Evolutionary conservation across 2,113 vertebrate genomes (phyloP).

Genomic region (Pseudorasbora parva): DNA sequence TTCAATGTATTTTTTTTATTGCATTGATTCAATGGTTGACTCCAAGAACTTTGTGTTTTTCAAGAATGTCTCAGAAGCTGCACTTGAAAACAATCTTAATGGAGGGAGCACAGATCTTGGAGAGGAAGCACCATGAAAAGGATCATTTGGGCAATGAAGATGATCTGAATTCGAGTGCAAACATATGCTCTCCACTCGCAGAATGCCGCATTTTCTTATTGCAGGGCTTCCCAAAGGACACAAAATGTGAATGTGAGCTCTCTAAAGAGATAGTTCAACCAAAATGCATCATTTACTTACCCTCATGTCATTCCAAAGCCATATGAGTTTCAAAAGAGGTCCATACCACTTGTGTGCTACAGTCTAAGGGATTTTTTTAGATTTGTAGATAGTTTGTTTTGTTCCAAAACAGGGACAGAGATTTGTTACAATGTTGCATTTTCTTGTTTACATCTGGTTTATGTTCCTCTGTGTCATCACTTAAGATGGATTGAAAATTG

Average conservation of each 20-base stretch:
- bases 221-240: neutral
- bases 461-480: no score
- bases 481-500: no score
- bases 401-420: no score
- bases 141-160: conserved; percentile 14
- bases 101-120: neutral
- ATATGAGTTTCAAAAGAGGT: neutral
- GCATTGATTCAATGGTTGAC: neutral
- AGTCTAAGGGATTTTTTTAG: neutral
- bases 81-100: neutral
- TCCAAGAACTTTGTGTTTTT: neutral
- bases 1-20: neutral
- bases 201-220: neutral
- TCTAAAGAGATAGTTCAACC: neutral
- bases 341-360: neutral
- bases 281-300: neutral
- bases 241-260: neutral
- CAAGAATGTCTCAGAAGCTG: no score
- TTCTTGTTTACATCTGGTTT: no score
- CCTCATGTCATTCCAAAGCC: neutral
- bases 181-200: neutral
- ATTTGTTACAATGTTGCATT: no score
- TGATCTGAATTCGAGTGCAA: neutral
- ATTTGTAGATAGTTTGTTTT: no score
- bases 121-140: conserved; percentile 7